A percentile compares a stretch with the other conserved stretches of the same genome.
Conservation (phyloP, 2,797 vertebrate genomes). For the Lacerta bilineata region DNA sequence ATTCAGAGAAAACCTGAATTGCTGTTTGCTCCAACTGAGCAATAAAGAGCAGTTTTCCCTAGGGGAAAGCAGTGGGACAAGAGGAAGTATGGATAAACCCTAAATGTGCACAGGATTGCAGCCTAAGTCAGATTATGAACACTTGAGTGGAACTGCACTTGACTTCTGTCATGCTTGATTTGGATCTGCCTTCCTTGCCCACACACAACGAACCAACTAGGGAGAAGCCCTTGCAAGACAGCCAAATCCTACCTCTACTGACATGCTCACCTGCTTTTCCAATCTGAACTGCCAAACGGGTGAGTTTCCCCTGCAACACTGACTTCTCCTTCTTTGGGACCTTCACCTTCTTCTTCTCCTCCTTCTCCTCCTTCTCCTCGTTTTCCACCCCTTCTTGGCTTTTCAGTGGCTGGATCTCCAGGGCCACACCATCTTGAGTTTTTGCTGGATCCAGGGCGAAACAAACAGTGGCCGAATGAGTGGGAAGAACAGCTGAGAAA, state of each 20-base stretch:
- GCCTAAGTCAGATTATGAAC: not conserved
- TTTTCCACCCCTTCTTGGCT: constrained; percentile 91
- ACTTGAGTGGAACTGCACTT: not conserved
- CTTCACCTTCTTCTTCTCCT: constrained; percentile 87
- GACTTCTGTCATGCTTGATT: not conserved
- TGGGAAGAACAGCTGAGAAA: constrained; percentile 50
- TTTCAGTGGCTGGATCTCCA: constrained; percentile 98
- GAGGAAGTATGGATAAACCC: no score
- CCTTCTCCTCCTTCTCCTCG: constrained; percentile 90
- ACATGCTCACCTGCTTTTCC: constrained; percentile 91
- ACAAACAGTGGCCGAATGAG: constrained; percentile 70
- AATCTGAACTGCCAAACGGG: constrained; percentile 93
- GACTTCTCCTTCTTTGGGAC: constrained; percentile 98
- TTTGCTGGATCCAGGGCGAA: constrained; percentile 86
- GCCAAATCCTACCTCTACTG: not conserved
- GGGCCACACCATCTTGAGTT: constrained; percentile 94
- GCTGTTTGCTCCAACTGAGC: no score
- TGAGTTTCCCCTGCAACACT: constrained; percentile 97
- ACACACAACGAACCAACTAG: not conserved
- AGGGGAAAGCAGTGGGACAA: no score
- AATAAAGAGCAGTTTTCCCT: no score
- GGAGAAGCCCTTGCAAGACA: not conserved
- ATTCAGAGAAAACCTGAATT: no score
- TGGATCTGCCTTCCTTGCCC: not conserved
- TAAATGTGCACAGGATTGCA: no score